A percentile compares a stretch with the other conserved stretches of the same genome.
Conservation (phyloP, 2,797 vertebrate species). For the Sebastiscus tertius region DNA sequence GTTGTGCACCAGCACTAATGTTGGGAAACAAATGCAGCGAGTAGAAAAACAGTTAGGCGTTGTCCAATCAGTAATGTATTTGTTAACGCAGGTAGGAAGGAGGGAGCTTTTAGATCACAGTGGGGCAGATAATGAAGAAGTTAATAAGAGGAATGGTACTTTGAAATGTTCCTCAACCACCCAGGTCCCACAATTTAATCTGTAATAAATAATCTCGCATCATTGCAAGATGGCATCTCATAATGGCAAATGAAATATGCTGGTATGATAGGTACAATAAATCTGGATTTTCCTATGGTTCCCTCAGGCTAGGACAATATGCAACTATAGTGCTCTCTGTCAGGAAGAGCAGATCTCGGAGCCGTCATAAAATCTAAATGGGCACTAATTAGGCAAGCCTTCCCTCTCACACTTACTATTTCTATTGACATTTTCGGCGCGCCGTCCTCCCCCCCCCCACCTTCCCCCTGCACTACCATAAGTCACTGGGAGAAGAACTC, state of each 20-base stretch:
- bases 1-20: slow-evolving; percentile 45
- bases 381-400: slow-evolving; percentile 99
- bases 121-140: slow-evolving; percentile 96
- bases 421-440: slow-evolving; percentile 99
- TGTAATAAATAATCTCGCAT: slow-evolving; percentile 99
- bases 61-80: slow-evolving; percentile 76
- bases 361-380: slow-evolving; percentile 99
- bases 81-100: slow-evolving; percentile 71
- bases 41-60: slow-evolving; percentile 66
- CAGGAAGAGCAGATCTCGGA: slow-evolving; percentile 99
- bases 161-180: slow-evolving; percentile 97
- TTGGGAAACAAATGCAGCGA: slow-evolving; percentile 61
- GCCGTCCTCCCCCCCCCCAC: slow-evolving; percentile 80
- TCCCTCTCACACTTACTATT: slow-evolving; percentile 99
- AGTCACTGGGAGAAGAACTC: slow-evolving; percentile 93
- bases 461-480: slow-evolving; percentile 92
- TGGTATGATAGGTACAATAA: slow-evolving; percentile 99
- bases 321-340: slow-evolving; percentile 99
- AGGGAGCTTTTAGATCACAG: slow-evolving; percentile 86
- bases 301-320: slow-evolving; percentile 99
- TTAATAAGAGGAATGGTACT: slow-evolving; percentile 99
- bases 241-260: slow-evolving; percentile 99
- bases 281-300: slow-evolving; percentile 99
- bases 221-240: slow-evolving; percentile 98
- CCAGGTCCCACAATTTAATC: slow-evolving; percentile 99